Evolutionary conservation across 2,888 invertebrate genomes (phyloP).

Genomic region (Apantesis nais): DNA sequence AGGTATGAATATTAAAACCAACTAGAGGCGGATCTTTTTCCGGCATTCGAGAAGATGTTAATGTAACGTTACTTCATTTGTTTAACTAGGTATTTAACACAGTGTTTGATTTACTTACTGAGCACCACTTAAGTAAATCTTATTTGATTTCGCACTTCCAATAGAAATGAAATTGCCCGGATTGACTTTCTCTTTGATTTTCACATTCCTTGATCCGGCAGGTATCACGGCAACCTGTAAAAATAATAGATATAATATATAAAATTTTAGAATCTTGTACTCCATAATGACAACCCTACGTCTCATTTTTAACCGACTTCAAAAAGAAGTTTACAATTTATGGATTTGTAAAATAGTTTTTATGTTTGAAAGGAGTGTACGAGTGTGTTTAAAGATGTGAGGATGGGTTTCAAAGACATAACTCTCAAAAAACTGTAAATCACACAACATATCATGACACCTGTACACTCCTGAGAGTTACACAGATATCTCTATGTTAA

Average conservation of each 20-base stretch:
- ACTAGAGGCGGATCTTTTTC: background rate
- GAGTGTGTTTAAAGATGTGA: no score
- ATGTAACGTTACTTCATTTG: background rate
- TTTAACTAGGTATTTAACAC: background rate
- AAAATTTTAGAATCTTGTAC: no score
- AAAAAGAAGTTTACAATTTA: no score
- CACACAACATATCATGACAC: no score
- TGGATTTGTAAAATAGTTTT: no score
- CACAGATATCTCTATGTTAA: no score
- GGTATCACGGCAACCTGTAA: constrained; percentile 90
- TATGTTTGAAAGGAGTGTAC: no score
- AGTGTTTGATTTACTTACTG: constrained; percentile 79
- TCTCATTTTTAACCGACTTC: no score
- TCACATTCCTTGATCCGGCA: constrained; percentile 91
- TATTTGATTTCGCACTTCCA: constrained; percentile 88
- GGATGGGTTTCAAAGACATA: no score
- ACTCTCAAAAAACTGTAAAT: no score
- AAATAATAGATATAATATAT: background rate
- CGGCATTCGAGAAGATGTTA: background rate
- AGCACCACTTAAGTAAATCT: constrained; percentile 92
- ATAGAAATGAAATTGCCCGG: constrained; percentile 93
- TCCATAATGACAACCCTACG: no score
- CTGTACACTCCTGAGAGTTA: no score
- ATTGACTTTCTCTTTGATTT: constrained; percentile 90
- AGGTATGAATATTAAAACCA: background rate